Evolutionary conservation across 2,888 invertebrate genomes (phyloP), one percentile per base, ranked within the genome.

Genomic region (Dinocampus coccinellae): DNA sequence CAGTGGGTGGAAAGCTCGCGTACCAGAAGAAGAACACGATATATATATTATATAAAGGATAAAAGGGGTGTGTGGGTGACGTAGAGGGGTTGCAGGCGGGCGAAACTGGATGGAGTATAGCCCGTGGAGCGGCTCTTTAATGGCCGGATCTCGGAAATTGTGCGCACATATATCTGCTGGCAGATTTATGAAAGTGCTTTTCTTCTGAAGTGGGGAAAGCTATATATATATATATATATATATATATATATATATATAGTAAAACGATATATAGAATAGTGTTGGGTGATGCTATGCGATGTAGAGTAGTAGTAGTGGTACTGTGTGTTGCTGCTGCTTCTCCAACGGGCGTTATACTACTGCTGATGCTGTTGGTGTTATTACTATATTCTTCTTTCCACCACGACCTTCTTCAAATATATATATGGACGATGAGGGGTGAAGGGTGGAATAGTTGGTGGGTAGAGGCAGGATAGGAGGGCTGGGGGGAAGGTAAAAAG

Each of bases 121-220:
- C 79, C n/a, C 79, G 80, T 78, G 80, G 85, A 86, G 85, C 85
- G 91, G 91, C 91, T 91, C 91, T 91, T 92, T 93, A 93, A 93
- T 93, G 93, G 93, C 93, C 93, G 93, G 93, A 93, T 93, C 93
- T 93, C 92, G 93, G 93, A 93, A 93, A 93, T 93, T 93, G 93
- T 93, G 93, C 93, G 92, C 93, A 92, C 93, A 93, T 93, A 93
- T 93, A 94, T 94, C 93, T 93, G 92, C 91, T 90, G 91, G 93
- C 93, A 93, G 94, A 94, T 94, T 94, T 94, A 94, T 94, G 93
- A 94, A 94, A 94, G 93, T 93, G 93, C 93, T 90, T 90, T 89
- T 91, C 90, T 90, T 88, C 88, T 87, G 86, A 87, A 88, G 86
- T 87, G 86, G 87, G 87, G 87, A 87, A 87, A 86, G 87, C 85